Conservation (phyloP, 1,140 invertebrate genomes). For the Drosophila grimshawi region DNA sequence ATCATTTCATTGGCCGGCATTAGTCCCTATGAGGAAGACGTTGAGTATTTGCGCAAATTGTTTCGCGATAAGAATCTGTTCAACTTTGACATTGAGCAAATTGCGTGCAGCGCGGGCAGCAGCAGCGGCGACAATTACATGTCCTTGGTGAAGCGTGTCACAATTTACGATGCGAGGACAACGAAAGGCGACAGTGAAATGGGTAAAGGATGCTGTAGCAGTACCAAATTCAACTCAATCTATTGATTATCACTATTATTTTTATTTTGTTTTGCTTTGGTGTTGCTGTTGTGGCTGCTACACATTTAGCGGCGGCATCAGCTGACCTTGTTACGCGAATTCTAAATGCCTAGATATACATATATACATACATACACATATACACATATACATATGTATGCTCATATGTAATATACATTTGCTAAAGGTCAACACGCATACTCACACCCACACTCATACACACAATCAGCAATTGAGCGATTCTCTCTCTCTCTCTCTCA, state of each 20-base stretch:
- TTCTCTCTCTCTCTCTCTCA: conserved; percentile 51
- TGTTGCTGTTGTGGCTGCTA: conserved; percentile 42
- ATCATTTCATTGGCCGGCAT: conserved; percentile 37
- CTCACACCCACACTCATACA: conserved; percentile 34
- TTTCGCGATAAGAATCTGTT: conserved; percentile 64
- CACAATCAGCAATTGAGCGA: conserved; percentile 21
- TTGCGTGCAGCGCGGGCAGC: conserved; percentile 75
- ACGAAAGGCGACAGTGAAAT: conserved; percentile 29
- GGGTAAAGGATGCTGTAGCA: conserved; percentile 47
- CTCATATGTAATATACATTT: conserved; percentile 75
- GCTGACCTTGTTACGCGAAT: conserved; percentile 75
- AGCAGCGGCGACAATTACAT: conserved; percentile 84
- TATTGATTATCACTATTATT: conserved; percentile 37
- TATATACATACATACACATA: conserved; percentile 19
- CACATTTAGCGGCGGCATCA: conserved; percentile 41
- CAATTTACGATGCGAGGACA: conserved; percentile 51
- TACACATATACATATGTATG: conserved; percentile 26
- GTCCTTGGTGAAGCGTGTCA: conserved; percentile 84
- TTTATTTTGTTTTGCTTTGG: conserved; percentile 2
- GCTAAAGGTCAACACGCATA: conserved; percentile 77
- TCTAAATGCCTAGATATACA: conserved; percentile 67
- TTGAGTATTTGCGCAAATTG: conserved; percentile 68
- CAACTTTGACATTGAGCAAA: conserved; percentile 67
- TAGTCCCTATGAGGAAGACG: conserved; percentile 72
- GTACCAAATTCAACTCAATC: conserved; percentile 17